These are phyloP conservation scores for Pachydiplax longipennis DNA, from an alignment of 2,888 invertebrate species.

Conservation along the genomic window DNA sequence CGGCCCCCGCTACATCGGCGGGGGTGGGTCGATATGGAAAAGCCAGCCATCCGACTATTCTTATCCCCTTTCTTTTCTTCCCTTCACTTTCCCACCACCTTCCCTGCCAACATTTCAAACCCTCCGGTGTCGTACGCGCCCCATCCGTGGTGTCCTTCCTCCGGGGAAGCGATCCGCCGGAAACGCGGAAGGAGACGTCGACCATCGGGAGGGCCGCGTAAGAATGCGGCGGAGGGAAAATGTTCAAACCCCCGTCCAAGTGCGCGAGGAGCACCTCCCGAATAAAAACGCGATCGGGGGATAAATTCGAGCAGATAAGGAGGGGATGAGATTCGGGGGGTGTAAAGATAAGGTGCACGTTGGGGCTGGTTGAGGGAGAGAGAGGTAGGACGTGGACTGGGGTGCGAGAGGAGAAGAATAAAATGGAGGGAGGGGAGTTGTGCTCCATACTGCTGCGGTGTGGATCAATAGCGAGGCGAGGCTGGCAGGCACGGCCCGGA, in stretches of 20 bases:
- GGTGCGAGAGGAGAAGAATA: neutral
- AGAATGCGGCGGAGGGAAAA: neutral
- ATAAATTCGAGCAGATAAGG: neutral
- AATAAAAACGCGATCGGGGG: too few relatives aligned
- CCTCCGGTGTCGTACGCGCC: neutral
- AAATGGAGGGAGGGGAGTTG: neutral
- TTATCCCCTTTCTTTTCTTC: neutral
- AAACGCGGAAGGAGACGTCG: neutral
- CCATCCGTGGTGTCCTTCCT: neutral
- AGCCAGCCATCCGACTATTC: neutral
- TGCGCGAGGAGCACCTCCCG: neutral
- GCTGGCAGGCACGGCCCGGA: neutral
- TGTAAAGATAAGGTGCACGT: neutral
- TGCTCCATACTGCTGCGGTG: neutral
- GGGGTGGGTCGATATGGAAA: constrained; percentile 10
- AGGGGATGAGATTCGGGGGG: neutral
- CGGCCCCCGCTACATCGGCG: neutral
- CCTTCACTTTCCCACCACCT: neutral
- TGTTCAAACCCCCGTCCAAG: neutral
- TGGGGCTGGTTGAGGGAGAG: neutral
- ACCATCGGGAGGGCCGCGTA: neutral
- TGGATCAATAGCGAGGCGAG: constrained; percentile 17
- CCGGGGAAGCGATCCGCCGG: neutral
- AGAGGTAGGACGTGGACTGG: neutral
- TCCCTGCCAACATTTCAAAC: neutral